Percentiles rank a stretch among this genome's conserved stretches.
Conservation (phyloP, 2,113 vertebrate genomes). For the Ageneiosus marmoratus region DNA sequence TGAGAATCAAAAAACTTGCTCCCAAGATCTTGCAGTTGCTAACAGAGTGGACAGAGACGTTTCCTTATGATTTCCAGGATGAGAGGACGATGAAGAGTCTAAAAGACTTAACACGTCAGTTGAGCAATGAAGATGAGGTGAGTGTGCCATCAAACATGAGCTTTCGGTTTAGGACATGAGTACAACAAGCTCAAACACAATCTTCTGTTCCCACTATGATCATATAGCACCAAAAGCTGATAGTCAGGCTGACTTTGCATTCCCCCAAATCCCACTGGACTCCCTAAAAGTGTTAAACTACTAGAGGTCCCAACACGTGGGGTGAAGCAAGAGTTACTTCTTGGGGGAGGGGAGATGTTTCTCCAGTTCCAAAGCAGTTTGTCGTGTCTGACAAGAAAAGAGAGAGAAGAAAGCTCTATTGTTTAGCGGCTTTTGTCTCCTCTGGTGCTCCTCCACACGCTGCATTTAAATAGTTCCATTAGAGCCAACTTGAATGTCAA, state of each 20-base stretch:
- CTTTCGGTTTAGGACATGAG: neutral
- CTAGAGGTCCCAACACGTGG: constrained; percentile 28
- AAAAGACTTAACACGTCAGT: constrained; percentile 84
- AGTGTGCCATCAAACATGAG: constrained; percentile 44
- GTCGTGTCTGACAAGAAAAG: constrained; percentile 38
- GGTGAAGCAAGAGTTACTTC: constrained; percentile 36
- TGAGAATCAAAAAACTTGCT: constrained; percentile 79
- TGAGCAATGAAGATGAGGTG: constrained; percentile 86
- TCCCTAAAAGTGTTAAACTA: constrained; percentile 4
- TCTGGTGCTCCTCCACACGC: constrained; percentile 46
- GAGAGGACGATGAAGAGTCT: constrained; percentile 91
- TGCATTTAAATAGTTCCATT: constrained; percentile 65
- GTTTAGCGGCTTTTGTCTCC: constrained; percentile 54
- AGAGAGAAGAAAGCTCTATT: constrained; percentile 49
- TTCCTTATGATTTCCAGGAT: constrained; percentile 91
- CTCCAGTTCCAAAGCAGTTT: constrained; percentile 40
- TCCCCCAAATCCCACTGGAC: neutral
- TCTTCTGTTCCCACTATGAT: neutral
- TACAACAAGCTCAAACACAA: neutral
- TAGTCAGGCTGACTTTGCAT: neutral
- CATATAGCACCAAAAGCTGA: neutral
- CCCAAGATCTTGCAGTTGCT: constrained; percentile 89
- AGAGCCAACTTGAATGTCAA: constrained; percentile 44
- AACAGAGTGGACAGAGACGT: constrained; percentile 91
- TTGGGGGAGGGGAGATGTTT: constrained; percentile 39